phyloP scores from a whole-genome alignment of 2,888 invertebrate species.

The Noctua comes region DNA sequence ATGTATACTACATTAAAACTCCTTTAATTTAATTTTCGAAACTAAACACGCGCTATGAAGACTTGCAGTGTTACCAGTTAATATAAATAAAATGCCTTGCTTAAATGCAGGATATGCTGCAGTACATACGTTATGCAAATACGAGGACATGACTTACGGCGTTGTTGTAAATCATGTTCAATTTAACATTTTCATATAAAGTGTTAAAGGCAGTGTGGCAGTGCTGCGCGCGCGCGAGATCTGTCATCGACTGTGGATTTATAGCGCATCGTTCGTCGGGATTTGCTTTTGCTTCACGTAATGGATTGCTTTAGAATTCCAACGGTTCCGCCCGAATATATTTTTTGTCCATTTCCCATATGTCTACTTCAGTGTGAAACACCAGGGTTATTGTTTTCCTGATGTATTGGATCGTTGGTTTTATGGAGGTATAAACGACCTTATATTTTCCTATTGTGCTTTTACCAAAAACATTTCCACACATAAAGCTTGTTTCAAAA shows the following conservation, averaged over 20 bases:
- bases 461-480: slow-evolving; percentile 40
- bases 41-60: background rate
- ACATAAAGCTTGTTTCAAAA: slow-evolving; percentile 31
- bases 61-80: background rate
- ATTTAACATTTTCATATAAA: slow-evolving; percentile 77
- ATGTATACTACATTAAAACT: background rate
- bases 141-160: slow-evolving; percentile 62
- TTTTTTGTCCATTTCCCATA: slow-evolving; percentile 70
- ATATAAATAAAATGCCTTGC: slow-evolving; percentile 28
- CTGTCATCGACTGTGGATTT: slow-evolving; percentile 78
- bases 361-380: slow-evolving; percentile 67
- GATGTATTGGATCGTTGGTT: slow-evolving; percentile 60
- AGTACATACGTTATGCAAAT: slow-evolving; percentile 63
- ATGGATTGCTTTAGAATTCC: slow-evolving; percentile 75
- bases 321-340: slow-evolving; percentile 62
- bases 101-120: slow-evolving; percentile 29
- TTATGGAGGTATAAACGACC: slow-evolving; percentile 60
- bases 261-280: slow-evolving; percentile 76
- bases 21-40: background rate
- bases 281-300: slow-evolving; percentile 74
- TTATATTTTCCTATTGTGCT: slow-evolving; percentile 49
- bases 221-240: slow-evolving; percentile 71
- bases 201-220: slow-evolving; percentile 73
- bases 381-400: slow-evolving; percentile 66
- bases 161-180: slow-evolving; percentile 73